Conservation (phyloP, 2,888 invertebrate genomes). For the Cephus nigrinus region DNA sequence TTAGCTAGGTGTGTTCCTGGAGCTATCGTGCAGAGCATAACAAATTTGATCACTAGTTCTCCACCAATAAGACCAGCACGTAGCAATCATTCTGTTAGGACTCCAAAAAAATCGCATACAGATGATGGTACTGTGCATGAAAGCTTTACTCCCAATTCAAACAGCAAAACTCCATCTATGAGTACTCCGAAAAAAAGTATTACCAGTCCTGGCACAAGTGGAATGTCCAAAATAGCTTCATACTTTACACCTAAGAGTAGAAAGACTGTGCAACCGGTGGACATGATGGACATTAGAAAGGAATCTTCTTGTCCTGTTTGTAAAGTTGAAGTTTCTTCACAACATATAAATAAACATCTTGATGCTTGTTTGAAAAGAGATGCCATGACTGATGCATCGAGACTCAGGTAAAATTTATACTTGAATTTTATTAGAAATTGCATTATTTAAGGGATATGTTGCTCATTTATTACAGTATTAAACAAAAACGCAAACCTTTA, state of each 20-base stretch:
- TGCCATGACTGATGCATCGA: constrained; percentile 18
- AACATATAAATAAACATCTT: constrained; percentile 67
- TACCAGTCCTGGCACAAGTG: constrained; percentile 48
- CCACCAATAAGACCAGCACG: constrained; percentile 38
- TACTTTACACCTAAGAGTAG: constrained; percentile 52
- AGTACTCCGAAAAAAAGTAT: constrained; percentile 18
- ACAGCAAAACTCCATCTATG: not conserved
- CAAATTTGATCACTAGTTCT: constrained; percentile 9
- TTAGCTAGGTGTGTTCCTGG: constrained; percentile 45
- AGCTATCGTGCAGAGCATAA: constrained; percentile 27
- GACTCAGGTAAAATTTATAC: constrained; percentile 23
- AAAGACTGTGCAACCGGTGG: constrained; percentile 20
- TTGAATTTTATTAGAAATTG: not conserved
- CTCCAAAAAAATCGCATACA: constrained; percentile 23
- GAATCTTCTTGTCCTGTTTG: constrained; percentile 68
- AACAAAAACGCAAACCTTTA: constrained; percentile 61
- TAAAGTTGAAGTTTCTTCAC: constrained; percentile 60
- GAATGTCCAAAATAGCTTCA: constrained; percentile 34
- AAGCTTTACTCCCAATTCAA: not conserved
- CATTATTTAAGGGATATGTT: not conserved
- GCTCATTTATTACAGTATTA: constrained; percentile 33
- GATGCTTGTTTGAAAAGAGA: constrained; percentile 66
- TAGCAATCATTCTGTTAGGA: constrained; percentile 30
- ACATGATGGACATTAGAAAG: constrained; percentile 23
- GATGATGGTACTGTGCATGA: not conserved